Conservation (phyloP, 2,888 invertebrate genomes). For the Pycnomerus fuliginosus region DNA sequence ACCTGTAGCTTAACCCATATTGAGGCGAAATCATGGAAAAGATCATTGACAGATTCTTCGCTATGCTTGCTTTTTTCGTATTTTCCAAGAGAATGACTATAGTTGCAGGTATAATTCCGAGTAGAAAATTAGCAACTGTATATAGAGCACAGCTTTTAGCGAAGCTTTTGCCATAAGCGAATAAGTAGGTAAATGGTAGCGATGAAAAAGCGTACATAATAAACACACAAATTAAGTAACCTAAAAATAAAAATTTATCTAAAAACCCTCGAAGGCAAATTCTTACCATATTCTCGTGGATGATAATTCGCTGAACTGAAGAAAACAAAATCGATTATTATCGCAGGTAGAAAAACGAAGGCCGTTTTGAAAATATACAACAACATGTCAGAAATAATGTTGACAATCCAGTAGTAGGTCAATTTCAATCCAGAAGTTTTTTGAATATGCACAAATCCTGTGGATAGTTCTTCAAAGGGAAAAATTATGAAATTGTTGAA, state of each 20-base stretch:
- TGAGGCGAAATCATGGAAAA: slow-evolving; percentile 42
- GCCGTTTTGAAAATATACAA: too few species aligned
- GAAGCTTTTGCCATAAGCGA: slow-evolving; percentile 55
- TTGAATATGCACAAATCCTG: slow-evolving; percentile 67
- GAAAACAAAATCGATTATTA: too few species aligned
- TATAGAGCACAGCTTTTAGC: slow-evolving; percentile 53
- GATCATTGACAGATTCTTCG: slow-evolving; percentile 31
- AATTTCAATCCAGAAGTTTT: slow-evolving; percentile 61
- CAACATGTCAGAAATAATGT: slow-evolving; percentile 59
- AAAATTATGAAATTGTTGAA: slow-evolving; percentile 59
- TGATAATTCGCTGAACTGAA: too few species aligned
- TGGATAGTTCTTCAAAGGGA: slow-evolving; percentile 62
- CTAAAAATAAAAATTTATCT: too few species aligned
- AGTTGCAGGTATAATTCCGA: slow-evolving; percentile 41
- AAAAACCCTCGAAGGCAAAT: too few species aligned
- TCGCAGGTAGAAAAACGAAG: too few species aligned
- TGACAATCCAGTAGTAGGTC: slow-evolving; percentile 63
- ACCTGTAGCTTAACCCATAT: slow-evolving; percentile 41
- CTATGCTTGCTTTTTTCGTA: slow-evolving; percentile 36
- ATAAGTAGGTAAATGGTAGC: slow-evolving; percentile 66
- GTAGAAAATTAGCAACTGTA: slow-evolving; percentile 42
- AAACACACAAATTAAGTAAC: too few species aligned
- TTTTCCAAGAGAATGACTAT: slow-evolving; percentile 37
- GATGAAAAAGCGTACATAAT: slow-evolving; percentile 64
- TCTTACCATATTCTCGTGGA: too few species aligned